Percentiles rank a stretch among this genome's conserved stretches.
These are phyloP conservation scores for Beris morrisii DNA, from an alignment of 2,888 invertebrate genomes.

Conservation along the genomic window DNA sequence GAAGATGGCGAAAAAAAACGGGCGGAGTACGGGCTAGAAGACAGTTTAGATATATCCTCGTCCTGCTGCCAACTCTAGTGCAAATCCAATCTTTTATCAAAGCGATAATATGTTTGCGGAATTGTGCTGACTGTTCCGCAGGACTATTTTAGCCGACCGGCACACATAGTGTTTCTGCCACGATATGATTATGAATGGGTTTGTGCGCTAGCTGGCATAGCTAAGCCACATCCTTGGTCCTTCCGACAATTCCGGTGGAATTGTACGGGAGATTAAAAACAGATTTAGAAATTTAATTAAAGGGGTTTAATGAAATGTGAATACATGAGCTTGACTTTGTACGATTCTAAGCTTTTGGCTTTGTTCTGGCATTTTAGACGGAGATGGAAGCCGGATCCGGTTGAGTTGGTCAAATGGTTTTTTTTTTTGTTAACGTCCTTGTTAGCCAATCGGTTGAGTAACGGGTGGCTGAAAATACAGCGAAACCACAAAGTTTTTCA, in stretches of 20 bases:
- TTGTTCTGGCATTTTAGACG: no score
- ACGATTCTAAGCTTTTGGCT: no score
- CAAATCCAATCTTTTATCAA: slow-evolving; percentile 26
- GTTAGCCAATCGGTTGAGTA: background rate
- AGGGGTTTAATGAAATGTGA: slow-evolving; percentile 38
- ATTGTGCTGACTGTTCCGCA: slow-evolving; percentile 25
- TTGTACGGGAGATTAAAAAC: slow-evolving; percentile 37
- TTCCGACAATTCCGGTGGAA: background rate
- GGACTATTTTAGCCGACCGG: background rate
- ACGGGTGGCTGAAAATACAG: background rate
- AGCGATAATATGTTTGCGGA: slow-evolving; percentile 22
- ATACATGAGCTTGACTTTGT: no score
- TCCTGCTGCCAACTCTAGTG: slow-evolving; percentile 6
- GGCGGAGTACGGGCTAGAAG: background rate
- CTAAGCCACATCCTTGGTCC: background rate
- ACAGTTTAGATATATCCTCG: background rate
- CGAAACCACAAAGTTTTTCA: slow-evolving; percentile 6
- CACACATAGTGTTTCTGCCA: background rate
- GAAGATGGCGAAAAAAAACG: slow-evolving; percentile 9
- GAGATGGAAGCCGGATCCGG: no score
- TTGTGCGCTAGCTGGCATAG: background rate
- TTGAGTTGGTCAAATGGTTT: no score
- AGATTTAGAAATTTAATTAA: slow-evolving; percentile 40
- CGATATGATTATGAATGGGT: slow-evolving; percentile 26
- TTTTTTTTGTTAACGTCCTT: background rate